Conservation (phyloP, 1,140 invertebrate genomes). For the Heliconius congener region DNA sequence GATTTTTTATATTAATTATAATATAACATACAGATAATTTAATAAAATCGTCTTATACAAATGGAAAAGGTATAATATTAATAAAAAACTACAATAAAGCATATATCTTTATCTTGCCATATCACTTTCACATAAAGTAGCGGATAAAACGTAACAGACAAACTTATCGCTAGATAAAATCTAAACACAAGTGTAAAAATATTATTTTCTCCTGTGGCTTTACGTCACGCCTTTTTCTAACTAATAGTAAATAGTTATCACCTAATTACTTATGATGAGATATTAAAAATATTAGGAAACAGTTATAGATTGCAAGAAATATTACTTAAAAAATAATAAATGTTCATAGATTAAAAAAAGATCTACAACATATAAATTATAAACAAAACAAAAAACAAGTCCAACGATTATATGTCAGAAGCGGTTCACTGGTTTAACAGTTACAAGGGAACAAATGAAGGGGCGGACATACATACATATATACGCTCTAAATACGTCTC, state of each 20-base stretch:
- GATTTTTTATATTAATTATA: too few species aligned
- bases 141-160: conserved; percentile 7
- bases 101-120: background rate
- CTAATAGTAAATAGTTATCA: conserved; percentile 13
- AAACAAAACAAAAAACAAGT: too few species aligned
- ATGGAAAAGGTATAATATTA: too few species aligned
- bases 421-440: too few species aligned
- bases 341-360: background rate
- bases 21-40: too few species aligned
- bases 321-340: background rate
- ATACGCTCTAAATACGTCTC: too few species aligned
- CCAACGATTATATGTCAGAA: too few species aligned
- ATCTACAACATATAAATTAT: too few species aligned
- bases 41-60: too few species aligned
- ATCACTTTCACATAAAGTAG: conserved; percentile 13
- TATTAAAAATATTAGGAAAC: conserved; percentile 6
- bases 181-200: conserved; percentile 16
- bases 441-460: too few species aligned
- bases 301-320: background rate
- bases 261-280: conserved; percentile 21
- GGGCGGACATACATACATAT: too few species aligned
- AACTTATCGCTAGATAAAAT: conserved; percentile 11
- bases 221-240: background rate
- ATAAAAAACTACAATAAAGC: too few species aligned
- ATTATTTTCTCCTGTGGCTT: background rate